phyloP scores from a whole-genome alignment of 2,888 invertebrate species.

The Helicoverpa assulta region DNA sequence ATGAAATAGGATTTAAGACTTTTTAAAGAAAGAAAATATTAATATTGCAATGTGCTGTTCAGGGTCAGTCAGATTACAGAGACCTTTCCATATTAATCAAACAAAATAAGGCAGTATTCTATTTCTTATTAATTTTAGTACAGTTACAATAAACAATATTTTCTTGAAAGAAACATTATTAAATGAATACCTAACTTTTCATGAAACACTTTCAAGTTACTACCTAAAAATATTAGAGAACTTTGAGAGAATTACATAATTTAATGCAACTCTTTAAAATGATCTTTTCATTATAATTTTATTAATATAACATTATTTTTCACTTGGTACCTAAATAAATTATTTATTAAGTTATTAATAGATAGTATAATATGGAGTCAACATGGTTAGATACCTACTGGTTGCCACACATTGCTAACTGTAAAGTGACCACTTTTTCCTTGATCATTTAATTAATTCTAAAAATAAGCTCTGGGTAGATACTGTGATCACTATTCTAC shows the following conservation, averaged over 20 bases:
- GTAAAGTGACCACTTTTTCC: slow-evolving; percentile 33
- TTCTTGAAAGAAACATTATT: too few relatives aligned
- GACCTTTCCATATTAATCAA: too few relatives aligned
- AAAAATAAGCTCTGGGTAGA: slow-evolving; percentile 11
- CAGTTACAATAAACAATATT: too few relatives aligned
- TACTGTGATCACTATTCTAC: not conserved
- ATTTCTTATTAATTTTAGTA: too few relatives aligned
- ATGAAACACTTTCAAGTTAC: not conserved
- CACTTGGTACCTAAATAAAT: not conserved
- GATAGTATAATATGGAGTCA: not conserved
- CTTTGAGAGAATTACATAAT: not conserved
- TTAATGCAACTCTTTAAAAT: not conserved
- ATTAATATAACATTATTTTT: not conserved
- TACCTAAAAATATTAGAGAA: not conserved
- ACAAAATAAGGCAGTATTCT: too few relatives aligned
- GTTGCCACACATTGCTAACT: slow-evolving; percentile 4
- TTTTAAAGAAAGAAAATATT: not conserved
- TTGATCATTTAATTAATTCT: slow-evolving; percentile 25
- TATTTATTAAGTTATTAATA: not conserved
- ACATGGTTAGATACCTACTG: not conserved
- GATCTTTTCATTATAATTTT: not conserved
- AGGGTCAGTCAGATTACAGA: too few relatives aligned
- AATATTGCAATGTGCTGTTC: not conserved
- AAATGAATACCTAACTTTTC: too few relatives aligned
- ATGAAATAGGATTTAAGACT: not conserved